phyloP scores from a whole-genome alignment of 2,797 vertebrate species.

The Argentina silus region DNA sequence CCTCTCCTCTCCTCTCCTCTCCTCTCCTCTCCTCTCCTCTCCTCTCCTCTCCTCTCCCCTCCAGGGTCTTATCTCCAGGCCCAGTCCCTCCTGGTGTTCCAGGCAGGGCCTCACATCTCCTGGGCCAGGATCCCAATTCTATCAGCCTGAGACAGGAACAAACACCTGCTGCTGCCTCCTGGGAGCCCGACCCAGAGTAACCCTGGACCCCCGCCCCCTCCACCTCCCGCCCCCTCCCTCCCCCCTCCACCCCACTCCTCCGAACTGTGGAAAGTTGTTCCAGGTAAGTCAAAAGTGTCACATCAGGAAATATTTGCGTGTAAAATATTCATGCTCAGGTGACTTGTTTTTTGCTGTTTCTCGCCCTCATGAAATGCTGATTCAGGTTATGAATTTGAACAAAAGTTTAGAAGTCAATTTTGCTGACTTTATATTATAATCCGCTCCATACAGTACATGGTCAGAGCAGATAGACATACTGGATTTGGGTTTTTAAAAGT shows the following conservation, averaged over 20 bases:
- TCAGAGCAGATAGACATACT: slow-evolving; percentile 35
- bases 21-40: not conserved
- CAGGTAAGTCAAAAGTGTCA: slow-evolving; percentile 31
- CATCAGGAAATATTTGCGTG: slow-evolving; percentile 52
- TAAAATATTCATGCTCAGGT: slow-evolving; percentile 58
- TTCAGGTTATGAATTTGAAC: slow-evolving; percentile 44
- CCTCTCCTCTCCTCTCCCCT: slow-evolving; percentile 29
- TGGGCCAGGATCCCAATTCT: slow-evolving; percentile 49
- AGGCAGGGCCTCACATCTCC: slow-evolving; percentile 11
- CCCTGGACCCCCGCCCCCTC: not conserved
- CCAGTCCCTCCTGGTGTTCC: slow-evolving; percentile 17
- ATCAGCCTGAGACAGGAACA: slow-evolving; percentile 54
- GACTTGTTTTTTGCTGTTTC: slow-evolving; percentile 32
- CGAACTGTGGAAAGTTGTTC: slow-evolving; percentile 43
- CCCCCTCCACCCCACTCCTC: slow-evolving; percentile 15
- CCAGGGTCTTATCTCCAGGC: slow-evolving; percentile 26
- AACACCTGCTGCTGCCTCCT: slow-evolving; percentile 33
- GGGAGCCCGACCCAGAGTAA: slow-evolving; percentile 7
- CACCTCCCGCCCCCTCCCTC: no score
- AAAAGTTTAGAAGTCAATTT: slow-evolving; percentile 32
- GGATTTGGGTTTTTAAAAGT: slow-evolving; percentile 37
- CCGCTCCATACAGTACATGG: slow-evolving; percentile 27
- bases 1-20: not conserved
- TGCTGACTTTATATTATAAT: slow-evolving; percentile 1
- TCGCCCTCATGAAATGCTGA: slow-evolving; percentile 34